phyloP scores from a whole-genome alignment of 2,113 vertebrate species.

The Triplophysa dalaica region DNA sequence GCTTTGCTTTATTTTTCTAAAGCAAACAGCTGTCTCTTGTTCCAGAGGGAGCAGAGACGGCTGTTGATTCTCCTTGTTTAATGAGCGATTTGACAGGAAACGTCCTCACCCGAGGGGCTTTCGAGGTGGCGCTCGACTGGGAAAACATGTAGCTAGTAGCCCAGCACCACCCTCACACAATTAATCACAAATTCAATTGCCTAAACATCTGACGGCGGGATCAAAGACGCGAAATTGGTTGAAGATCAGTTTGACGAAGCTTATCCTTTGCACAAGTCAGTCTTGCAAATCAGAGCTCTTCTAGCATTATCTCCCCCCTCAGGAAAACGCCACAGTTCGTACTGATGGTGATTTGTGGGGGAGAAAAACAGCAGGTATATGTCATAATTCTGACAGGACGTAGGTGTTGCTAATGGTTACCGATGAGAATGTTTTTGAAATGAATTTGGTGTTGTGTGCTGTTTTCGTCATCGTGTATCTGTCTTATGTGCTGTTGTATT shows the following conservation, averaged over 20 bases:
- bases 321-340: slow-evolving; percentile 25
- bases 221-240: slow-evolving; percentile 46
- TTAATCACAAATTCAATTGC: slow-evolving; percentile 60
- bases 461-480: slow-evolving; percentile 5
- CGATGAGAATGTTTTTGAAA: slow-evolving; percentile 32
- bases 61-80: slow-evolving; percentile 47
- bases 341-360: slow-evolving; percentile 42
- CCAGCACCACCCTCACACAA: slow-evolving; percentile 37
- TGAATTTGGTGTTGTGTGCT: slow-evolving; percentile 18
- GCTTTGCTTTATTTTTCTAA: slow-evolving; percentile 48
- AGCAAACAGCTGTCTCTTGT: slow-evolving; percentile 52
- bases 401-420: slow-evolving; percentile 52
- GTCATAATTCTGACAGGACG: slow-evolving; percentile 44
- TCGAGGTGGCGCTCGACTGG: slow-evolving; percentile 32
- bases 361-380: slow-evolving; percentile 41
- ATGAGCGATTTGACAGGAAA: slow-evolving; percentile 54
- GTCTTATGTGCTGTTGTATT: slow-evolving; percentile 5
- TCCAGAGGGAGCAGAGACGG: slow-evolving; percentile 34
- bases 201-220: slow-evolving; percentile 51
- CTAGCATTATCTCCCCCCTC: slow-evolving; percentile 12
- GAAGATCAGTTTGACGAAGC: slow-evolving; percentile 50
- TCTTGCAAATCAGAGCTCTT: slow-evolving; percentile 39
- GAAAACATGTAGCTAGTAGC: slow-evolving; percentile 30
- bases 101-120: slow-evolving; percentile 48
- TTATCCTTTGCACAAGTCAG: slow-evolving; percentile 42